These are phyloP conservation scores for Calliopsis andreniformis DNA, from an alignment of 1,140 invertebrate genomes.

Conservation along the genomic window DNA sequence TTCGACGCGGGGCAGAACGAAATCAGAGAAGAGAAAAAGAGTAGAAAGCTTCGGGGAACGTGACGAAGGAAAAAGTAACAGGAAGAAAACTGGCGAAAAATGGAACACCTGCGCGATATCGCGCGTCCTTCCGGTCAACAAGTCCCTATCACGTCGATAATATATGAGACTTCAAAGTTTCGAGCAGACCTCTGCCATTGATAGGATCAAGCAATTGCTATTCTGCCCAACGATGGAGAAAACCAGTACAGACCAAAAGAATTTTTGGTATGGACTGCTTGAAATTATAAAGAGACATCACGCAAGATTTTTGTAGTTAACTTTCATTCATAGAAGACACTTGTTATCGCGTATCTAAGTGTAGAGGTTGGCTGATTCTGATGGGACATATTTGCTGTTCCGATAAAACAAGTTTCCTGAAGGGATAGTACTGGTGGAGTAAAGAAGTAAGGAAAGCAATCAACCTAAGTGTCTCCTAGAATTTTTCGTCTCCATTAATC, in stretches of 20 bases:
- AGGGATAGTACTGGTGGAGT: background rate
- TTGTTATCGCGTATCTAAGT: too few species aligned
- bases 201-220: constrained; percentile 40
- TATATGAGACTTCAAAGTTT: constrained; percentile 1
- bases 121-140: constrained; percentile 39
- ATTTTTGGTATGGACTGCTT: too few species aligned
- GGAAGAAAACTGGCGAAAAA: constrained; percentile 25
- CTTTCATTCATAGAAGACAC: too few species aligned
- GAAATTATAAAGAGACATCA: too few species aligned
- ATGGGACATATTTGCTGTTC: too few species aligned
- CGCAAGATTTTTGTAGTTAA: too few species aligned
- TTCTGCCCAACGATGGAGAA: background rate
- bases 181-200: background rate
- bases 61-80: background rate
- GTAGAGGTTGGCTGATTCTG: too few species aligned
- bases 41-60: too few species aligned
- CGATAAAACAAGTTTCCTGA: background rate
- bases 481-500: too few species aligned
- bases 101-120: constrained; percentile 43
- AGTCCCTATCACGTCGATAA: constrained; percentile 37
- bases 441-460: background rate
- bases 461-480: too few species aligned
- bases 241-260: too few species aligned
- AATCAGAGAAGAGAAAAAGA: background rate
- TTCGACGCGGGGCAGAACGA: background rate